Base-by-base conservation (phyloP, 2,888 invertebrate genomes). In the Agrilus biguttatus region DNA sequence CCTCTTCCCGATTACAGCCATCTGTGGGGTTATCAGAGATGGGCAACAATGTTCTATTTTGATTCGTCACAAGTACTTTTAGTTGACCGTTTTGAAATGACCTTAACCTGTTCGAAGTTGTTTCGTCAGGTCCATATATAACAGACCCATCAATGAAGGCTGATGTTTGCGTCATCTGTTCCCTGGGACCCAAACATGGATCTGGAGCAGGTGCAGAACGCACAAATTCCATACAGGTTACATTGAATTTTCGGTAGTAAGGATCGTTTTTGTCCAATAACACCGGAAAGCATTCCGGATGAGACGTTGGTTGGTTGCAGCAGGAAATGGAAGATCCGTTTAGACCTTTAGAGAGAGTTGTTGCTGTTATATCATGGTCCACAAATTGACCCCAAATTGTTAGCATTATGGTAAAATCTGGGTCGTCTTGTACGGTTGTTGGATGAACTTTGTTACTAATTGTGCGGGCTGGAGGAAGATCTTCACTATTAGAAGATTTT, bases 311-410 rank as follows among this genome's bases (percentile, higher is more conserved):
- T 13, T 51, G n/a, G n/a, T n/a, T 49, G 56, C 87, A 86, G 59
- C 89, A 89, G 0, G 83, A 74, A 8, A 89, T 75, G 0, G 82
- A 72, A 8, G 71, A 74, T 33, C 82, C 83, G 58, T 86, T 79
- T 42, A 68, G 63, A 66, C 83, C 80, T 57, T 80, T 79, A 52
- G 77, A 83, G 7, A 84, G 65, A 0, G 88, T 87, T 0, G 88
- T 89, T 6, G 87, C 83, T 0, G 88, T 87, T 43, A 90, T 79
- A 51, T 90, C 90, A 52, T 90, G 89, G 62, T 89, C 88, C 12
- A 90, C 58, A 63, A 91, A 89, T 67, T 90, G 89, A 0, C 89
- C 90, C 75, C 87, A 90, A 5, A 88, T 83, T 0, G 89, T 88
- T 47, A 89, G 61, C 82, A 90, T 83, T 1, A 86, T 83, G 0